Evolutionary conservation across 2,797 vertebrate genomes (phyloP).

Genomic region (Rhabdophis nuchalis): DNA sequence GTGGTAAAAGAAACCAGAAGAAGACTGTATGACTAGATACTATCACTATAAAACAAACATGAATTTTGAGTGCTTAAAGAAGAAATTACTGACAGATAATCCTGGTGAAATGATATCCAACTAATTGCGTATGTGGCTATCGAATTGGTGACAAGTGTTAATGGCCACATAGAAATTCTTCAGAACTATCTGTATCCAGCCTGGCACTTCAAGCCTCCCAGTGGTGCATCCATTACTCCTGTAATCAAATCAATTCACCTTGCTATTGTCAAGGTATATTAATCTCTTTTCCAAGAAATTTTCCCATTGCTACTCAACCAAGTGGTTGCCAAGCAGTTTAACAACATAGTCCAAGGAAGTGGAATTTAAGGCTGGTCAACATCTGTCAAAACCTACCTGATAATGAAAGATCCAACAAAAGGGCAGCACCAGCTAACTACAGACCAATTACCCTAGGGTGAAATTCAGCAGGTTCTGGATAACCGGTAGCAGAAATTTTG

Average conservation of each 20-base stretch:
- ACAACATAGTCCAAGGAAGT: not conserved
- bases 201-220: not conserved
- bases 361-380: not conserved
- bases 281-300: not conserved
- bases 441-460: not conserved
- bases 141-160: not conserved
- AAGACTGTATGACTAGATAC: not conserved
- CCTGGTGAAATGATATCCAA: not conserved
- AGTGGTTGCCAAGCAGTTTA: not conserved
- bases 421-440: not conserved
- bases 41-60: not conserved
- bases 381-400: not conserved
- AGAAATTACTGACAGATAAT: not conserved
- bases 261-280: not conserved
- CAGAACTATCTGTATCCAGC: not conserved
- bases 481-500: too few relatives aligned
- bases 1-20: not conserved
- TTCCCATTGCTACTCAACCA: not conserved
- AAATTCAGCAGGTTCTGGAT: too few relatives aligned
- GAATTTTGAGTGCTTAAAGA: not conserved
- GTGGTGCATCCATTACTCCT: not conserved
- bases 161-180: not conserved
- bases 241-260: not conserved
- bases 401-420: not conserved
- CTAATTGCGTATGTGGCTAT: not conserved